A percentile compares a stretch with the other conserved stretches of the same genome.
phyloP scores from a whole-genome alignment of 2,797 vertebrate species.

The Coccyzus lansbergi region DNA sequence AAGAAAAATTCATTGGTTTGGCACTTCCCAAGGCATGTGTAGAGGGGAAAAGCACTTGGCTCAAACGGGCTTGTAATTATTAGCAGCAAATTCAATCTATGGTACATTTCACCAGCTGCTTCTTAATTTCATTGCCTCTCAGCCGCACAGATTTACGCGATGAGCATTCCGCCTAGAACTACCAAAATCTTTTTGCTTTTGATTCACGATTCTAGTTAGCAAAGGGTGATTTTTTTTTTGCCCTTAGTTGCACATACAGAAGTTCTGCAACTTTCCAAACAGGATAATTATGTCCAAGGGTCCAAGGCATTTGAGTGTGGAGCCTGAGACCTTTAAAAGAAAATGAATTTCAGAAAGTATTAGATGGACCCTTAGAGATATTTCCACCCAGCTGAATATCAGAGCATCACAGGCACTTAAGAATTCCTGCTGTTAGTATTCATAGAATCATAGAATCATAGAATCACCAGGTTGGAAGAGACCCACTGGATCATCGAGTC shows the following conservation, averaged over 20 bases:
- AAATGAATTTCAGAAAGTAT: background rate
- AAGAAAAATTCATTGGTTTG: conserved; percentile 32
- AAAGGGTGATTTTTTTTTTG: background rate
- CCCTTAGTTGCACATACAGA: background rate
- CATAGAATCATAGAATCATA: too few relatives aligned
- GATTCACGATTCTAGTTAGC: background rate
- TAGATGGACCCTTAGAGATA: background rate
- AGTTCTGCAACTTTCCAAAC: background rate
- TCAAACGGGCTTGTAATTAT: background rate
- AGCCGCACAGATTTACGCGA: background rate
- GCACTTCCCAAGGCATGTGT: conserved; percentile 12
- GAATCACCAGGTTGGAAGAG: too few relatives aligned
- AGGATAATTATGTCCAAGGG: background rate
- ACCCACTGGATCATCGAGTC: too few relatives aligned
- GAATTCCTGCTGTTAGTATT: background rate
- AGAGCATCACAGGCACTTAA: background rate
- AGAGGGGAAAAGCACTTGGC: background rate
- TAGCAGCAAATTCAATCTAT: conserved; percentile 30
- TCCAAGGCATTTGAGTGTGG: background rate
- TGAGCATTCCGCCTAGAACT: background rate
- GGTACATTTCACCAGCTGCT: background rate
- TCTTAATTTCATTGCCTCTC: conserved; percentile 29
- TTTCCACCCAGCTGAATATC: background rate
- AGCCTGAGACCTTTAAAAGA: background rate
- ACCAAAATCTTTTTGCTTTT: background rate